Evolutionary conservation across 2,888 invertebrate species (phyloP).

Genomic region (Pachydiplax longipennis): DNA sequence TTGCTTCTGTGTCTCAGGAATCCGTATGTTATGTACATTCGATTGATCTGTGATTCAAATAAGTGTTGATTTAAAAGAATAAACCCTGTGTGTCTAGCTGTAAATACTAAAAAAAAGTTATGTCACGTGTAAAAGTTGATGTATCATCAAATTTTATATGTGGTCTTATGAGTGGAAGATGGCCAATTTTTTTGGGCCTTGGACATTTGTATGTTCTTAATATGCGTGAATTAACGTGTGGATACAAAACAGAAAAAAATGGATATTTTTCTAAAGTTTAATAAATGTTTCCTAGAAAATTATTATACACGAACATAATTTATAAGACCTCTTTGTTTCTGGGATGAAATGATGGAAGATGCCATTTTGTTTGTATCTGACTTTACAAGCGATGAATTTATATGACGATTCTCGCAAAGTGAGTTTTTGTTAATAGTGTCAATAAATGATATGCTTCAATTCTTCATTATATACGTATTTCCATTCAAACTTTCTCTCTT

Average conservation of each 20-base stretch:
- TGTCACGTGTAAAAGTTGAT: slow-evolving; percentile 33
- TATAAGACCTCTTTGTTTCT: background rate
- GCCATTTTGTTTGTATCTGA: slow-evolving; percentile 2
- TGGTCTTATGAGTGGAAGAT: slow-evolving; percentile 17
- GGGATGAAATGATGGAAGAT: background rate
- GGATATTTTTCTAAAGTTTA: slow-evolving; percentile 39
- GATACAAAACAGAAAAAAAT: slow-evolving; percentile 23
- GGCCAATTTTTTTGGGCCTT: slow-evolving; percentile 8
- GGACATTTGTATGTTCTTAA: slow-evolving; percentile 33
- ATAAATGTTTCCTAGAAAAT: slow-evolving; percentile 44
- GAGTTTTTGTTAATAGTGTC: slow-evolving; percentile 29
- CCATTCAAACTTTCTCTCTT: no score
- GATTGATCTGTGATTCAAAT: slow-evolving; percentile 36
- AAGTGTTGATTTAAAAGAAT: background rate
- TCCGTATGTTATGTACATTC: slow-evolving; percentile 34
- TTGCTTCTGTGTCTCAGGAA: slow-evolving; percentile 29
- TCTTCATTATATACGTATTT: background rate
- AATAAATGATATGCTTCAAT: slow-evolving; percentile 28
- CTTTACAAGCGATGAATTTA: slow-evolving; percentile 17
- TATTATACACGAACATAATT: slow-evolving; percentile 36
- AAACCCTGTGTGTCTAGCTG: slow-evolving; percentile 9
- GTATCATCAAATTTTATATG: slow-evolving; percentile 41
- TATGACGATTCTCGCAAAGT: background rate
- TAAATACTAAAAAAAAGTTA: background rate
- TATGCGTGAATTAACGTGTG: slow-evolving; percentile 6